These are phyloP conservation scores for Actinemys pallida DNA, from an alignment of 2,113 vertebrate species.

Conservation along the genomic window DNA sequence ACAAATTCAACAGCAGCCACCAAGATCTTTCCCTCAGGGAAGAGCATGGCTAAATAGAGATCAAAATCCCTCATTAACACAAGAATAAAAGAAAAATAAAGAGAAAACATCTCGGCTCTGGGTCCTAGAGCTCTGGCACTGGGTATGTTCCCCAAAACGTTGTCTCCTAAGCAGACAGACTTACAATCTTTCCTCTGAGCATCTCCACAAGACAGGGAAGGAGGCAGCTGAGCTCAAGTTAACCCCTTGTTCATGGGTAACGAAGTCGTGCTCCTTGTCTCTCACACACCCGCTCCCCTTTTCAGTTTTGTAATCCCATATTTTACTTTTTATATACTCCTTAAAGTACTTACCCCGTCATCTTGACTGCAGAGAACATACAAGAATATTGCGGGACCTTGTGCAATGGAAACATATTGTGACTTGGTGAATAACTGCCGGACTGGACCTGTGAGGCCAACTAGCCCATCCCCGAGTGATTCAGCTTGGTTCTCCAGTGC, in stretches of 20 bases:
- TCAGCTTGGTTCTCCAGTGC: constrained; percentile 35
- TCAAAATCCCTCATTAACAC: background rate
- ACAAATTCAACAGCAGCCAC: background rate
- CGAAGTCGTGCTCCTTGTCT: background rate
- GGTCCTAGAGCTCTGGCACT: background rate
- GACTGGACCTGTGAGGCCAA: constrained; percentile 37
- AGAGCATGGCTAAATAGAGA: background rate
- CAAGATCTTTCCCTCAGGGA: background rate
- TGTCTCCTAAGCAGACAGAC: background rate
- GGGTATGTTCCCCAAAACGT: background rate
- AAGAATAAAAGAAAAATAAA: background rate
- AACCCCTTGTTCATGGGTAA: background rate
- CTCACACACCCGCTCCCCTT: background rate
- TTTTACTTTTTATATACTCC: background rate
- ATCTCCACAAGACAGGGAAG: background rate
- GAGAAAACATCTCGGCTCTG: accelerated
- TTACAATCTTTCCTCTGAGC: background rate
- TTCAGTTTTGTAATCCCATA: accelerated
- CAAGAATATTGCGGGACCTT: background rate
- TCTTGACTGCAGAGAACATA: background rate
- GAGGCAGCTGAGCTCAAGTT: background rate
- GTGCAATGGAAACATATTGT: background rate
- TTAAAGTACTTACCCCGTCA: too few relatives aligned
- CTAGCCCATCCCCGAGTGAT: background rate
- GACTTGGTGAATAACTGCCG: constrained; percentile 19